These are phyloP conservation scores for Phytoseiulus persimilis DNA, from an alignment of 2,888 invertebrate genomes.

Conservation along the genomic window DNA sequence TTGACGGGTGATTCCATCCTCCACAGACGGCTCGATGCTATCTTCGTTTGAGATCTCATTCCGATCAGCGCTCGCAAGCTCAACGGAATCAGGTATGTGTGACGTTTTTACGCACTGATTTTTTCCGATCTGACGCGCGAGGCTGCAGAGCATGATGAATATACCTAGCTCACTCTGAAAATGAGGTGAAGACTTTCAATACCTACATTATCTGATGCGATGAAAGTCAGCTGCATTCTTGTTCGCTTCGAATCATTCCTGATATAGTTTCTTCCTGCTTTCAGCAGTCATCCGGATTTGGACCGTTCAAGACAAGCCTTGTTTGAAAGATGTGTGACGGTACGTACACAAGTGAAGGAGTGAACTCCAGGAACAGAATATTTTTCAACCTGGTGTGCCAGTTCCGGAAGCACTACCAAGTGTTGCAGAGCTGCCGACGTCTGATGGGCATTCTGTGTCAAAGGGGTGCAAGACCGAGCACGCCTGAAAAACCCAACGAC, in stretches of 20 bases:
- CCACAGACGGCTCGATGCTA: background rate
- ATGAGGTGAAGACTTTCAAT: background rate
- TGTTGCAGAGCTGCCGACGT: conserved; percentile 27
- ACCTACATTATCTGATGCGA: conserved; percentile 34
- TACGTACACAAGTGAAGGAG: too few species aligned
- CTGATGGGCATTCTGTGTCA: conserved; percentile 13
- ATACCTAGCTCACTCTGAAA: conserved; percentile 36
- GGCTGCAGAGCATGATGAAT: background rate
- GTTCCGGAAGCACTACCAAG: conserved; percentile 24
- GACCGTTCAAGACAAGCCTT: too few species aligned
- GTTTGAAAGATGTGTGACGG: too few species aligned
- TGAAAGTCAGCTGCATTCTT: too few species aligned
- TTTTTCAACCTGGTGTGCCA: too few species aligned
- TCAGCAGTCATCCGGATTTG: too few species aligned
- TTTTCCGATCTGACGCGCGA: background rate
- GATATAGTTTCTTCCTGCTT: background rate
- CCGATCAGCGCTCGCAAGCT: too few species aligned
- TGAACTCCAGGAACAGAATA: too few species aligned
- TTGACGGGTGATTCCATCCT: background rate
- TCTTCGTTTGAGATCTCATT: background rate
- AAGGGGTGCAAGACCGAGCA: conserved; percentile 29
- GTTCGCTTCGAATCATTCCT: background rate
- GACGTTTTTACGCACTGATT: background rate
- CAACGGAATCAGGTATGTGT: too few species aligned
- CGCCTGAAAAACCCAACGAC: conserved; percentile 23